phyloP scores from a whole-genome alignment of 2,888 invertebrate species.

The Lomographa bimaculata region DNA sequence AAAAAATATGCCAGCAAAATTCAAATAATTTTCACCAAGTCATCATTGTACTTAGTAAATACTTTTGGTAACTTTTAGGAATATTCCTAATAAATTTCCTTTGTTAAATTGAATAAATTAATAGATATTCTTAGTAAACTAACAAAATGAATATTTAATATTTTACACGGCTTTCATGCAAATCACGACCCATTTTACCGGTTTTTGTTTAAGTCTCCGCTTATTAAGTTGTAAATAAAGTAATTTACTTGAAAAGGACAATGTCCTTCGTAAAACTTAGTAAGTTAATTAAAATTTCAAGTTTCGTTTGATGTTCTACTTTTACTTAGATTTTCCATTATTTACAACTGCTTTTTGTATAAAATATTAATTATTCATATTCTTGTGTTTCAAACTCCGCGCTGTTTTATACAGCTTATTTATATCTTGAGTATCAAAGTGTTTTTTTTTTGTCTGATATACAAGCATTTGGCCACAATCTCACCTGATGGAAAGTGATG shows the following conservation, averaged over 20 bases:
- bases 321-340: constrained; percentile 3
- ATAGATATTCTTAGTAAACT: constrained; percentile 35
- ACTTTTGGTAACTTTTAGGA: no score
- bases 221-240: constrained; percentile 35
- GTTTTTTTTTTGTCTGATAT: no score
- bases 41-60: no score
- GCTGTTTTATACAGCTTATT: neutral
- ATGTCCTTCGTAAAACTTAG: constrained; percentile 9
- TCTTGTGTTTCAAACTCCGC: neutral
- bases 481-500: no score
- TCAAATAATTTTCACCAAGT: no score
- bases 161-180: constrained; percentile 54
- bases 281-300: constrained; percentile 19
- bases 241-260: constrained; percentile 15
- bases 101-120: constrained; percentile 5
- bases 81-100: neutral
- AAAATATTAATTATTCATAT: constrained; percentile 1
- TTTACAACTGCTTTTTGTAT: neutral
- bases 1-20: no score
- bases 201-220: constrained; percentile 37
- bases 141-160: constrained; percentile 65
- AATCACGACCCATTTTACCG: constrained; percentile 51
- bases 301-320: constrained; percentile 11
- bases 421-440: no score
- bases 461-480: no score